Percentiles rank a stretch among this genome's conserved stretches.
These are phyloP conservation scores for Aricia agestis DNA, from an alignment of 1,140 invertebrate species.

Conservation along the genomic window DNA sequence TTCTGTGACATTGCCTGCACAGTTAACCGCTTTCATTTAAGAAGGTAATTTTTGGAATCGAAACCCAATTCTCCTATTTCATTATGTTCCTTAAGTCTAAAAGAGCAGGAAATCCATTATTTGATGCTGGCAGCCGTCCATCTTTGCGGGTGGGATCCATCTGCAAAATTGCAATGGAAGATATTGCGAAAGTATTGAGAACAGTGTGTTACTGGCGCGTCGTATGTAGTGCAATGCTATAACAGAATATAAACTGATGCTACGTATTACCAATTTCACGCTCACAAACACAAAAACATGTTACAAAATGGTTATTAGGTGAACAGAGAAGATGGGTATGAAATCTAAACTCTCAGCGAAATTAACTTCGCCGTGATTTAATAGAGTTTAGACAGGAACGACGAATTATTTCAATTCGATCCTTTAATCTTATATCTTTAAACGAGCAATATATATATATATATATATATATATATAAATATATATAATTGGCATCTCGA, in stretches of 20 bases:
- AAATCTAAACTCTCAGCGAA: neutral
- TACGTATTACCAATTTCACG: neutral
- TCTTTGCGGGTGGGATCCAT: neutral
- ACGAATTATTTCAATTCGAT: too few relatives aligned
- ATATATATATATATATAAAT: too few relatives aligned
- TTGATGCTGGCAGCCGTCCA: neutral
- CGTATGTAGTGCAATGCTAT: neutral
- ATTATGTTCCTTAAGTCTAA: neutral
- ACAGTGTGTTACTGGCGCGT: neutral
- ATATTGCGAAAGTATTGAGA: neutral
- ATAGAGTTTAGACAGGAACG: too few relatives aligned
- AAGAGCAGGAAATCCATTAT: neutral
- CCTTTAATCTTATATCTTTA: too few relatives aligned
- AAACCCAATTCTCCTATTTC: neutral
- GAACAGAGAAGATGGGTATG: neutral
- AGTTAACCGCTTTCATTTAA: neutral
- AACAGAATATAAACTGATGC: neutral
- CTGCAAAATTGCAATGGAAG: neutral
- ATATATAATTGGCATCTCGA: too few relatives aligned
- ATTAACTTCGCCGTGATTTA: too few relatives aligned
- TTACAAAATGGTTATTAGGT: neutral
- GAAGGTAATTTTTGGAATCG: neutral
- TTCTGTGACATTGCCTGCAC: too few relatives aligned
- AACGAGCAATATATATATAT: too few relatives aligned
- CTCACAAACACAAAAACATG: neutral